These are phyloP conservation scores for Scaptodrosophila latifasciaeformis DNA, from an alignment of 2,888 invertebrate genomes.

Conservation along the genomic window DNA sequence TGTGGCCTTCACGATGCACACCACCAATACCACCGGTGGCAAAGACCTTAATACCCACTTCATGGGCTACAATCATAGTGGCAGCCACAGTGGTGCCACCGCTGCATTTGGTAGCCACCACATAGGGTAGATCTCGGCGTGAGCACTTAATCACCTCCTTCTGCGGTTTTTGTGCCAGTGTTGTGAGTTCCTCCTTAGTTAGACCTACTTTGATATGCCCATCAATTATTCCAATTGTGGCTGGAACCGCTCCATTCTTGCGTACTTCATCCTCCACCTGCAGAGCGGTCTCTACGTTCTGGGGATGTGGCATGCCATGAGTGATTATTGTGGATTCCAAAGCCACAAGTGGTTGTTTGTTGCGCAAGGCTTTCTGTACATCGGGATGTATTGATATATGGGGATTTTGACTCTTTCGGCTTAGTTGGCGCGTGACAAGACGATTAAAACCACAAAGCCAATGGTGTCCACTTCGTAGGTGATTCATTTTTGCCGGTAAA, in stretches of 20 bases:
- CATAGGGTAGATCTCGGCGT: constrained; percentile 87
- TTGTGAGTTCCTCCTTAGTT: constrained; percentile 78
- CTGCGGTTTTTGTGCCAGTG: constrained; percentile 77
- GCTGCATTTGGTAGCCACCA: constrained; percentile 81
- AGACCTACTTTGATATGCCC: constrained; percentile 91
- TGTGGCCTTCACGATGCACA: constrained; percentile 92
- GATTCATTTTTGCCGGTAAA: no score
- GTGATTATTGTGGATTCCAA: constrained; percentile 98
- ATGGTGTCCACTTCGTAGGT: no score
- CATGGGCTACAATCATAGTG: constrained; percentile 89
- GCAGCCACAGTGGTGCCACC: constrained; percentile 98
- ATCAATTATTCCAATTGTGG: constrained; percentile 91
- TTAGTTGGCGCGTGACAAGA: no score
- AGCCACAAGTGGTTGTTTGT: constrained; percentile 87
- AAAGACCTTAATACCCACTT: constrained; percentile 90
- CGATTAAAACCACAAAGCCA: no score
- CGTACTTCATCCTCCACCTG: constrained; percentile 85
- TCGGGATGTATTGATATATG: constrained; percentile 78
- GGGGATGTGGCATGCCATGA: constrained; percentile 97
- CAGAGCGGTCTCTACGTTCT: constrained; percentile 90
- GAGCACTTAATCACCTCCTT: constrained; percentile 85
- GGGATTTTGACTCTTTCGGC: neutral
- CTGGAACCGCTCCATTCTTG: constrained; percentile 87
- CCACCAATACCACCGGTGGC: constrained; percentile 94
- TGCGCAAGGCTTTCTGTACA: constrained; percentile 80